Evolutionary conservation across 2,888 invertebrate genomes (phyloP), one percentile per base, ranked within the genome.

Genomic region (Cosmia pyralina): DNA sequence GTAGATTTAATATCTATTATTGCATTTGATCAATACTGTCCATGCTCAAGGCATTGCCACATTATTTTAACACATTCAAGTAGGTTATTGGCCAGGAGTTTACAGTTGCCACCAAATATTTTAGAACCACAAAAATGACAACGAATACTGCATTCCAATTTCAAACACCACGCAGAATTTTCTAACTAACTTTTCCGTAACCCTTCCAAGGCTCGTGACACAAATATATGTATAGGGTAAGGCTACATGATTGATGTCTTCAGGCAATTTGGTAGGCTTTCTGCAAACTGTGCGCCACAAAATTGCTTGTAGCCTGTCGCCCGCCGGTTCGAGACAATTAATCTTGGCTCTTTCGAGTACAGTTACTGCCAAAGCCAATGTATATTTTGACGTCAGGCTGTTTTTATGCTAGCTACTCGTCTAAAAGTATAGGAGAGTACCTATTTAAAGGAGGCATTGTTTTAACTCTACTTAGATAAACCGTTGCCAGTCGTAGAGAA

Each of bases 171-270:
- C 28, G n/a, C 28, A 57, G 44, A 55, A 62, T 66, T 57, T 28
- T 55, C 15, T 8, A 46, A 57, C 44, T n/a, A 41, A 60, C 52
- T 50, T 55, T 19, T 48, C 38, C n/a, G 13, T 59, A 67, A 59
- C 72, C 50, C 62, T 53, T 52, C 72, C 22, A 62, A 72, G 55
- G 53, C 19, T 66, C 34, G 67, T 77, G 76, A 72, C 84, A 85
- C 44, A 74, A 85, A 85, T 77, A 72, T 84, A n/a, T n/a, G n/a
- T n/a, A 65, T 83, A 44, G 73, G 58, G 73, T 62, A 50, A 46
- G 44, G 68, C 79, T 48, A 41, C 62, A 86, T 86, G 86, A 86
- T 87, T 86, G 86, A 86, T 86, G 86, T 57, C 70, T 73, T 62
- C 53, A 80, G 64, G 87, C 77, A 85, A 83, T 86, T 88, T 79